phyloP scores from a whole-genome alignment of 1,140 invertebrate genomes.

The Contarinia nasturtii region DNA sequence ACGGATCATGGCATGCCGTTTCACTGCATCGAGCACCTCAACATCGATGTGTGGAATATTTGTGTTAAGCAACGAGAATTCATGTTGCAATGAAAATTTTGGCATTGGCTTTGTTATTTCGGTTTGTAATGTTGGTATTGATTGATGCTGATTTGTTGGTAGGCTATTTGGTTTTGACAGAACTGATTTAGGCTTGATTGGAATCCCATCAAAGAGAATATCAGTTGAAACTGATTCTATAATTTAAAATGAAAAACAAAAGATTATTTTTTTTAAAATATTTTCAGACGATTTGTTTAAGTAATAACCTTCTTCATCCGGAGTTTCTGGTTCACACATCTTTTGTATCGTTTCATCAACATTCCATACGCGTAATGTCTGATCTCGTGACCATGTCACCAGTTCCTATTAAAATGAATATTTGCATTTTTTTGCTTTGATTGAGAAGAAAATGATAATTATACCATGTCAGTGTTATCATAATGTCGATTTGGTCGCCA shows the following conservation, averaged over 20 bases:
- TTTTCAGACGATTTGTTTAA: background rate
- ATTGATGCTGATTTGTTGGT: background rate
- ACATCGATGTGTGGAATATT: conserved; percentile 73
- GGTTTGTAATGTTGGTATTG: background rate
- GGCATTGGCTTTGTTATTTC: conserved; percentile 14
- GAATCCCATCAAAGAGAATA: background rate
- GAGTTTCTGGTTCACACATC: conserved; percentile 29
- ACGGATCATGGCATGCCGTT: conserved; percentile 53
- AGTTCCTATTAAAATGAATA: conserved; percentile 48
- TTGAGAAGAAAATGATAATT: too few relatives aligned
- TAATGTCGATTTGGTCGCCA: conserved; percentile 48
- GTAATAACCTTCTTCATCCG: conserved; percentile 20
- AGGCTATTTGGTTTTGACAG: background rate
- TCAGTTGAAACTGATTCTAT: background rate
- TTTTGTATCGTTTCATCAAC: conserved; percentile 70
- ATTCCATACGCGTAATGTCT: conserved; percentile 76
- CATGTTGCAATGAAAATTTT: conserved; percentile 53
- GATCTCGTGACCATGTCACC: conserved; percentile 92
- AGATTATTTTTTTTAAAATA: background rate
- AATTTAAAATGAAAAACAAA: background rate
- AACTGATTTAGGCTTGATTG: background rate
- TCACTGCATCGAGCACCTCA: conserved; percentile 44
- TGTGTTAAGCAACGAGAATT: conserved; percentile 71
- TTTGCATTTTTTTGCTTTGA: too few relatives aligned
- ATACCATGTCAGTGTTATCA: background rate